These are phyloP conservation scores for Chloebia gouldiae DNA, from an alignment of 2,113 vertebrate genomes.

Conservation along the genomic window DNA sequence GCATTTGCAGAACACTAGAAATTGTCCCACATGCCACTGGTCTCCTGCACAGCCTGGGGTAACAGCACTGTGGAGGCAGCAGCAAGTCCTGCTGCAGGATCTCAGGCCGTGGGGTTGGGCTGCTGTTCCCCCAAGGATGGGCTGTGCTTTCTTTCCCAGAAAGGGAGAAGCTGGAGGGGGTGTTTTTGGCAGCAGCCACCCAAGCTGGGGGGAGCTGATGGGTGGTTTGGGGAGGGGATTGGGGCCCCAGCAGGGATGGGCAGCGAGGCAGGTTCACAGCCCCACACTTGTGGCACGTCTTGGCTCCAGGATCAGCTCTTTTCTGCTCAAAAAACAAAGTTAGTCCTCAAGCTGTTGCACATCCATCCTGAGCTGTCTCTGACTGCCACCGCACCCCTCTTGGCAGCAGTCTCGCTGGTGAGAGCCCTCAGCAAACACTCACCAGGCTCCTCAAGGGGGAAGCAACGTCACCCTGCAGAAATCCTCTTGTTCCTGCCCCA, in stretches of 20 bases:
- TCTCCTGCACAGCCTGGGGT: background rate
- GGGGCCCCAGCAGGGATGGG: background rate
- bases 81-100: background rate
- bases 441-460: accelerated
- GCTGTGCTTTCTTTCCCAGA: background rate
- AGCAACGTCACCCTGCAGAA: background rate
- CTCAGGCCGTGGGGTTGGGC: accelerated
- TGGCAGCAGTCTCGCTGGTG: background rate
- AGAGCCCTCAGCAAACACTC: constrained; percentile 34
- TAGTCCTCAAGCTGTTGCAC: background rate
- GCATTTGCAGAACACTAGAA: background rate
- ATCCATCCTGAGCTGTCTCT: accelerated
- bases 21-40: background rate
- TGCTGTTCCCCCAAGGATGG: background rate
- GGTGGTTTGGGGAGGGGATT: background rate
- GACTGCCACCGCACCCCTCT: accelerated
- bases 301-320: background rate
- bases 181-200: background rate
- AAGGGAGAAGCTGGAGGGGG: background rate
- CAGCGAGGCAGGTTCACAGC: background rate
- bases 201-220: background rate
- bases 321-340: background rate
- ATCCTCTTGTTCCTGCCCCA: background rate
- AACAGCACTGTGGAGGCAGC: background rate
- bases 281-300: background rate